phyloP scores from a whole-genome alignment of 1,140 invertebrate genomes.

The Drosophila kikkawai region DNA sequence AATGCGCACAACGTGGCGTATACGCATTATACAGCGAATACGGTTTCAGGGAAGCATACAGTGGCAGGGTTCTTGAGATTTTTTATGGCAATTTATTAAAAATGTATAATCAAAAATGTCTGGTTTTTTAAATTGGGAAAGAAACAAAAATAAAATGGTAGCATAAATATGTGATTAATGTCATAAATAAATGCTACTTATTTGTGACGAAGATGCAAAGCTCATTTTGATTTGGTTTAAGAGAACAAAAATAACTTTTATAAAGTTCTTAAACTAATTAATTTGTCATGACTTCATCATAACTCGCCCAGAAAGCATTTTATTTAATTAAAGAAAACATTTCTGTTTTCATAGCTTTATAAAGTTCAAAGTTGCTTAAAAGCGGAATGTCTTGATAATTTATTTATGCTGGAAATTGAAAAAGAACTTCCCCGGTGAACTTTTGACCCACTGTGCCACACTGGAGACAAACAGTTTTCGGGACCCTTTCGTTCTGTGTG shows the following conservation, averaged over 20 bases:
- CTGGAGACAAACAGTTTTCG: conserved; percentile 68
- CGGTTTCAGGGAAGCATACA: conserved; percentile 10
- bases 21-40: conserved; percentile 46
- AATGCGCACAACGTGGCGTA: conserved; percentile 49
- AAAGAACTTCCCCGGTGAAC: neutral
- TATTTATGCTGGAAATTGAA: neutral
- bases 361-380: neutral
- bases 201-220: neutral
- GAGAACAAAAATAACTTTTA: neutral
- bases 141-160: neutral
- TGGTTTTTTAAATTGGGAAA: neutral
- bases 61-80: conserved; percentile 11
- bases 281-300: neutral
- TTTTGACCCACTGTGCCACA: conserved; percentile 30
- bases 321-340: neutral
- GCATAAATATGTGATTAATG: neutral
- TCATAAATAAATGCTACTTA: neutral
- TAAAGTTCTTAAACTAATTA: neutral
- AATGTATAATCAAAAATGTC: neutral
- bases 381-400: neutral
- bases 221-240: neutral
- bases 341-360: neutral
- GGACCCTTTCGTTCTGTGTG: conserved; percentile 23
- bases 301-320: neutral
- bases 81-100: conserved; percentile 11